phyloP scores from a whole-genome alignment of 2,797 vertebrate species.

The Falco naumanni region DNA sequence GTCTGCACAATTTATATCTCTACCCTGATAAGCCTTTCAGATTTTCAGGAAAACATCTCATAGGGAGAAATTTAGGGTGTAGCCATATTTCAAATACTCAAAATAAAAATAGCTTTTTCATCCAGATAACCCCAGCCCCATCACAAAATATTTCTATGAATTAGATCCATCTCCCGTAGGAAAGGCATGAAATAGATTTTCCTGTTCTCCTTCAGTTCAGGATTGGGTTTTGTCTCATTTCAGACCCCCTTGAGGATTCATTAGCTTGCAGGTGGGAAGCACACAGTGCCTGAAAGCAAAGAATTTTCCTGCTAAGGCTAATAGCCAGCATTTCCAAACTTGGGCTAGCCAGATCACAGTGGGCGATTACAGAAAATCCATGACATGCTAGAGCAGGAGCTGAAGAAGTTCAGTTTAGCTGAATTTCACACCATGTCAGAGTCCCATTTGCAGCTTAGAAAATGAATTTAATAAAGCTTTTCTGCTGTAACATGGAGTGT shows the following conservation, averaged over 20 bases:
- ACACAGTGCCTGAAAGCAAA: constrained; percentile 2
- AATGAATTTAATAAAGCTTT: constrained; percentile 59
- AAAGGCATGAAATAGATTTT: constrained; percentile 33
- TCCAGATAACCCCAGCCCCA: neutral
- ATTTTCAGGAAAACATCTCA: neutral
- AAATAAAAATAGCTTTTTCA: neutral
- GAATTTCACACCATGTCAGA: constrained; percentile 52
- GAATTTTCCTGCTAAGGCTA: constrained; percentile 27
- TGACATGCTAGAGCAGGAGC: constrained; percentile 46
- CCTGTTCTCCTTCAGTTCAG: neutral
- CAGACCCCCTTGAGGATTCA: constrained; percentile 35
- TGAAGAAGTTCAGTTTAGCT: constrained; percentile 43
- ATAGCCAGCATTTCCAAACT: constrained; percentile 41
- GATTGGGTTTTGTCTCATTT: constrained; percentile 42
- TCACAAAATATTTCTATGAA: neutral
- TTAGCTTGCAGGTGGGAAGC: neutral
- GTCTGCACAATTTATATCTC: accelerated
- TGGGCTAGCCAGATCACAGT: constrained; percentile 52
- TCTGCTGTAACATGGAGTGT: constrained; percentile 42
- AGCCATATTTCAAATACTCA: neutral
- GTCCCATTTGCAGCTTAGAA: constrained; percentile 47
- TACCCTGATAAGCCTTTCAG: neutral
- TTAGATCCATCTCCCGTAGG: neutral
- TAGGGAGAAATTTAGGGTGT: neutral
- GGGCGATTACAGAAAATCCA: constrained; percentile 50